phyloP scores from a whole-genome alignment of 2,113 vertebrate species.

The Brachyistius frenatus region DNA sequence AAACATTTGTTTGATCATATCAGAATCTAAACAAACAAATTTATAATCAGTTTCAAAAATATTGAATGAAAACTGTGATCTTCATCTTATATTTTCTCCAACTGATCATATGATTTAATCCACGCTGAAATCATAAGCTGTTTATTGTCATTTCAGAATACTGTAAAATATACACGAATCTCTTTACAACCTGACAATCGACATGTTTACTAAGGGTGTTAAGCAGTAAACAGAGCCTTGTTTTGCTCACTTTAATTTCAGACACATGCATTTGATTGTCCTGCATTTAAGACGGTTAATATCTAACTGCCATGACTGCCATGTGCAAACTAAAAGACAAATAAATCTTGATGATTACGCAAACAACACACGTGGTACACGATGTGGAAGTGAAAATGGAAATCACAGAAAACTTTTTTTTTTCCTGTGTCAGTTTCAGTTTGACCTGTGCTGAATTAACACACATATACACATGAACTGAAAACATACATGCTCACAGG shows the following conservation, averaged over 20 bases:
- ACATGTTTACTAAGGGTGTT: background rate
- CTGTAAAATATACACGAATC: background rate
- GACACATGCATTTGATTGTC: background rate
- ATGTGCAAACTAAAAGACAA: slow-evolving; percentile 6
- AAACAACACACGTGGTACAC: background rate
- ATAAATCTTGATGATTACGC: background rate
- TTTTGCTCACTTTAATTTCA: background rate
- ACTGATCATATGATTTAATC: background rate
- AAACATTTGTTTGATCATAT: no score
- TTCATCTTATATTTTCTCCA: background rate
- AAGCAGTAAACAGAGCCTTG: background rate
- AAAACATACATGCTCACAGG: background rate
- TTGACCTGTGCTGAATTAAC: background rate
- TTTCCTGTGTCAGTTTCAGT: slow-evolving; percentile 6
- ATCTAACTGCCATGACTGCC: slow-evolving; percentile 27
- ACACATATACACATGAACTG: background rate
- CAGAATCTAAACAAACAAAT: background rate
- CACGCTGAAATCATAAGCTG: background rate
- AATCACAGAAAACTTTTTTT: background rate
- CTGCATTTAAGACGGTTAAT: slow-evolving; percentile 10
- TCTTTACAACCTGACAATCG: background rate
- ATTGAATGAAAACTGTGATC: background rate
- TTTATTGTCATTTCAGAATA: background rate
- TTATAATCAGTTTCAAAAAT: background rate
- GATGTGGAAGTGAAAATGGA: background rate